Percentiles rank a stretch among this genome's conserved stretches.
Conservation (phyloP, 2,797 vertebrate species). For the Orientallactaga sibirica region DNA sequence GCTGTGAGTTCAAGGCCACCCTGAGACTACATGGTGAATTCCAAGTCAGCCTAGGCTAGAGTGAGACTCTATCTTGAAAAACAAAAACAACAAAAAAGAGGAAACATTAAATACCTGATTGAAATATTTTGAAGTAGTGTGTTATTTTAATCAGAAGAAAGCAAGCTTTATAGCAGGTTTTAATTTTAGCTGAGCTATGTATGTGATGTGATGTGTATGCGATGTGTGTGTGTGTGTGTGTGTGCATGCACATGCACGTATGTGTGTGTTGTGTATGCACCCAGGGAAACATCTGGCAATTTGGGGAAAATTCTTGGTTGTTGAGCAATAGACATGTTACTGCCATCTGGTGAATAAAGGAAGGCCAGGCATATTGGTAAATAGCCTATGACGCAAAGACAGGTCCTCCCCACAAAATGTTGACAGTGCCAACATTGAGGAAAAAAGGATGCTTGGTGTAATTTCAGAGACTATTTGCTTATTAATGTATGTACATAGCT, state of each 20-base stretch:
- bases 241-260: too few species aligned
- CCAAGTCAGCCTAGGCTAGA: too few species aligned
- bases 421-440: neutral
- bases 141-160: conserved; percentile 7
- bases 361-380: neutral
- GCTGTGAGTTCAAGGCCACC: too few species aligned
- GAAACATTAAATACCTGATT: neutral
- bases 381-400: neutral
- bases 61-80: too few species aligned
- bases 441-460: neutral
- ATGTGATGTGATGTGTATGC: neutral
- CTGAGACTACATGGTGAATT: too few species aligned
- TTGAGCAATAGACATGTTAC: neutral
- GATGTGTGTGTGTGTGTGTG: too few species aligned
- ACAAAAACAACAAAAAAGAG: neutral
- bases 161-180: neutral
- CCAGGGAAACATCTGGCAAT: neutral
- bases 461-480: neutral
- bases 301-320: neutral
- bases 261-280: neutral
- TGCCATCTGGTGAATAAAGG: neutral
- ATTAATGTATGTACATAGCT: neutral
- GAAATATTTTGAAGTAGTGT: neutral
- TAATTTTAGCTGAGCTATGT: neutral
- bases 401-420: neutral